Percentiles rank a stretch among this genome's conserved stretches.
Evolutionary conservation across 2,888 invertebrate genomes (phyloP).

Genomic region (Pachydiplax longipennis): DNA sequence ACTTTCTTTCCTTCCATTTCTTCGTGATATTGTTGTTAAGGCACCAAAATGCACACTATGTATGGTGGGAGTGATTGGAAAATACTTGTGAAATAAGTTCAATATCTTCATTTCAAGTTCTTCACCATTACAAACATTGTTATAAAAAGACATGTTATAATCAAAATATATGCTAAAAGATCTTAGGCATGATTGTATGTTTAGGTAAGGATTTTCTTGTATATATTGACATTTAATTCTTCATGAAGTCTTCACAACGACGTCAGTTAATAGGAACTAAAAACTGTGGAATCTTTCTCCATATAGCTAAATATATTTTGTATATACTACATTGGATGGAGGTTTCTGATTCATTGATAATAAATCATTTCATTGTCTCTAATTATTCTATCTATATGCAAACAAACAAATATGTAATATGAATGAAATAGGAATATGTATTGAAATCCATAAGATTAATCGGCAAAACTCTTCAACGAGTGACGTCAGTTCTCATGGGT

Average conservation of each 20-base stretch:
- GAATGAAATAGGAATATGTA: no score
- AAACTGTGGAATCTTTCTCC: not conserved
- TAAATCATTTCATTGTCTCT: constrained; percentile 9
- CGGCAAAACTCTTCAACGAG: no score
- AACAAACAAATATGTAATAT: not conserved
- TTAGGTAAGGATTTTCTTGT: constrained; percentile 8
- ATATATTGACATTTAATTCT: not conserved
- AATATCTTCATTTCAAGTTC: constrained; percentile 24
- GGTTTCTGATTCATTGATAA: not conserved
- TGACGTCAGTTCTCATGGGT: no score
- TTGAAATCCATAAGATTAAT: no score
- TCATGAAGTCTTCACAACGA: constrained; percentile 21
- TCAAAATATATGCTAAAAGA: not conserved
- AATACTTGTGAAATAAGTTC: constrained; percentile 26
- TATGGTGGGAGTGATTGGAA: not conserved
- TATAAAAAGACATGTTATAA: not conserved
- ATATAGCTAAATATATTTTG: constrained; percentile 36
- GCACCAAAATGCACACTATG: not conserved
- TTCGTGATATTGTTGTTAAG: not conserved
- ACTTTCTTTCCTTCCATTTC: not conserved
- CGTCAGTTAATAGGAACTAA: constrained; percentile 10
- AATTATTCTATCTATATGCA: not conserved
- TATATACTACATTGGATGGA: constrained; percentile 11
- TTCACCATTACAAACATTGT: not conserved
- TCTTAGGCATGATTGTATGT: constrained; percentile 24